Evolutionary conservation across 2,888 invertebrate species (phyloP), one percentile per base, ranked within the genome.

Genomic region (Muscina levida): DNA sequence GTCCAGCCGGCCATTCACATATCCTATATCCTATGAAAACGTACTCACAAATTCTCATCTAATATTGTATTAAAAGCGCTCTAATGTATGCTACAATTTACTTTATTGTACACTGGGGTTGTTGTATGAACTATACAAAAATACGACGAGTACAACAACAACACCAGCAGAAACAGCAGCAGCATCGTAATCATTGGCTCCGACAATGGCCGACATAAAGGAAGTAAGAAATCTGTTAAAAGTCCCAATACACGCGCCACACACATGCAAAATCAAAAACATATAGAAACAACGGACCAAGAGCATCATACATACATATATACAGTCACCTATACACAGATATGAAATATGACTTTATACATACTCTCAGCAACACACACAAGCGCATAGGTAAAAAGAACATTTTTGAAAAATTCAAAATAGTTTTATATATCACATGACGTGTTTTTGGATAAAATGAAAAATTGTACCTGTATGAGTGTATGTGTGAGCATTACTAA

Each of bases 251-350:
- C 19, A 57, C 42, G 31, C n/a, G 56, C 22, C 15, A 57, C 13
- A 71, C 46, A 51, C 44, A 56, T 42, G 46, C n/a, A 57, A 31
- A 31, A 17, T 17, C 56, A 66, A 11, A 53, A 13, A 44, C 17
- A 44, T 11, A 56, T 31, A 31, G n/a, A n/a, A n/a, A n/a, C n/a
- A n/a, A n/a, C n/a, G n/a, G n/a, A n/a, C n/a, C n/a, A n/a, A n/a
- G n/a, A n/a, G n/a, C n/a, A 31, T 31, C 75, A 62, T 62, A 62
- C 76, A 70, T 56, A 77, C 79, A 67, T 46, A 70, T 70, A 77
- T 31, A 65, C 74, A 44, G 56, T 19, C 53, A 73, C 19, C 26
- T 22, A 17, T 42, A 39, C 59, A 59, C 24, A 26, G 13, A 67
- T 51, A 76, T 53, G 53, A 46, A 56, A 66, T 73, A 66, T 66